Percentiles rank a stretch among this genome's conserved stretches.
Evolutionary conservation across 2,113 vertebrate genomes (phyloP).

Genomic region (Rhinolophus sinicus): DNA sequence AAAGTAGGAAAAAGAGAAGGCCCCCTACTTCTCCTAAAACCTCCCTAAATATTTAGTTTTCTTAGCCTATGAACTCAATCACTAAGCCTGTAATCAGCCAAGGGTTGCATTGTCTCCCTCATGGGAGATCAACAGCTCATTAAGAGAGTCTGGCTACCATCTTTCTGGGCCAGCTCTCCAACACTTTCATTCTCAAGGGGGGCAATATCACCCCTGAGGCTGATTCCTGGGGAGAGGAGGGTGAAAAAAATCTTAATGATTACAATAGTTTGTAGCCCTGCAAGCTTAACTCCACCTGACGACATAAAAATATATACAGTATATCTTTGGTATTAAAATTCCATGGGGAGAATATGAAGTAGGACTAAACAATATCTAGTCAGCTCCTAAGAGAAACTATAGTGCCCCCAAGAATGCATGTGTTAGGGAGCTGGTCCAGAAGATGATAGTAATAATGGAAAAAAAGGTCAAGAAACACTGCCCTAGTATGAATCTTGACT

Average conservation of each 20-base stretch:
- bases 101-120: background rate
- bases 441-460: background rate
- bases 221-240: background rate
- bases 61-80: background rate
- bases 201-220: background rate
- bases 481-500: background rate
- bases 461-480: background rate
- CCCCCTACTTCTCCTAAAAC: accelerated
- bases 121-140: background rate
- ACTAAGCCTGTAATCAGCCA: background rate
- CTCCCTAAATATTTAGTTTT: background rate
- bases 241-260: background rate
- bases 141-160: background rate
- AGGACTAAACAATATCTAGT: background rate
- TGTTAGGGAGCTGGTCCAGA: background rate
- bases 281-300: background rate
- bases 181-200: background rate
- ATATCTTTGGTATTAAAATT: background rate
- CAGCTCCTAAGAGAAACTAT: background rate
- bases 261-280: background rate
- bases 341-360: background rate
- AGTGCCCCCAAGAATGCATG: background rate
- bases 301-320: background rate
- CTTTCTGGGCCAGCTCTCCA: background rate
- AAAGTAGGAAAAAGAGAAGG: background rate